phyloP scores from a whole-genome alignment of 2,888 invertebrate genomes.

The Euproctis similis region DNA sequence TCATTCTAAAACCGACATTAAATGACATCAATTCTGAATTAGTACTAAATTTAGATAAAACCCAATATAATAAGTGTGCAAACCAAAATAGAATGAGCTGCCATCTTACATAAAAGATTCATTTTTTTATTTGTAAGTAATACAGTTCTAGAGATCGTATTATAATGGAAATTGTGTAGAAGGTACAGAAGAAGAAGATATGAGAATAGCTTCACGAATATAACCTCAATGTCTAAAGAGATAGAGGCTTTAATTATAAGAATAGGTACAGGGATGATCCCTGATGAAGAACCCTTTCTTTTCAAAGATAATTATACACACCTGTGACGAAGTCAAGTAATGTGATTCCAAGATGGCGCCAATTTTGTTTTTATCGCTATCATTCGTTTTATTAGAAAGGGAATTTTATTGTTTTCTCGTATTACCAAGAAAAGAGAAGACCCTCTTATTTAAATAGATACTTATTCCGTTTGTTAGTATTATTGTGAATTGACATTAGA shows the following conservation, averaged over 20 bases:
- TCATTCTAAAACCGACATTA: too few relatives aligned
- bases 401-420: too few relatives aligned
- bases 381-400: constrained; percentile 10
- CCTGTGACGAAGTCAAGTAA: constrained; percentile 27
- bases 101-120: background rate
- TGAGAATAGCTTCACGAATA: constrained; percentile 9
- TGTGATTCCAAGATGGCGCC: constrained; percentile 14
- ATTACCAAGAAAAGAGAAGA: too few relatives aligned
- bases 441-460: too few relatives aligned
- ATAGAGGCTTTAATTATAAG: constrained; percentile 14
- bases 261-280: constrained; percentile 19
- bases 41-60: constrained; percentile 15
- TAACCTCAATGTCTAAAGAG: constrained; percentile 1
- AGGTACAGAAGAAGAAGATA: constrained; percentile 6
- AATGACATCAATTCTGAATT: constrained; percentile 43
- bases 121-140: background rate
- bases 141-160: constrained; percentile 7
- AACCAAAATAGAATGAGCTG: constrained; percentile 6
- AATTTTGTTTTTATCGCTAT: constrained; percentile 16
- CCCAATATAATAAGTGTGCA: constrained; percentile 9
- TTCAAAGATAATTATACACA: constrained; percentile 35
- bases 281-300: constrained; percentile 33
- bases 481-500: too few relatives aligned
- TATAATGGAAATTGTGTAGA: constrained; percentile 7
- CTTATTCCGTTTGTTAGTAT: too few relatives aligned